phyloP scores from a whole-genome alignment of 2,113 vertebrate genomes.

The Ondatra zibethicus region DNA sequence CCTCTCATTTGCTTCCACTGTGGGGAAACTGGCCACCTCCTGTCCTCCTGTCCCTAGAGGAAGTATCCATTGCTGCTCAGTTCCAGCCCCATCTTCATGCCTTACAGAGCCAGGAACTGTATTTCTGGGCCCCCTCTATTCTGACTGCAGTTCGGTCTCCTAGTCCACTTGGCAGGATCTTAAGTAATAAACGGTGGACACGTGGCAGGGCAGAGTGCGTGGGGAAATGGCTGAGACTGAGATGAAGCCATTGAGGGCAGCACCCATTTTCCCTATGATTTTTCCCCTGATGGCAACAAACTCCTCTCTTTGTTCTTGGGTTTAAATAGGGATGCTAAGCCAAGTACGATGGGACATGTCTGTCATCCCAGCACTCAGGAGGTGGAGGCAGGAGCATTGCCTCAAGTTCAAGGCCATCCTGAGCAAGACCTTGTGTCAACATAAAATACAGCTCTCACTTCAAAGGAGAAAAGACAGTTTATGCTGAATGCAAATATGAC shows the following conservation, averaged over 20 bases:
- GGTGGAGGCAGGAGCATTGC: neutral
- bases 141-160: conserved; percentile 19
- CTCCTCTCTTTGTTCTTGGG: conserved; percentile 70
- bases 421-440: neutral
- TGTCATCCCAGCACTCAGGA: neutral
- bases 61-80: fast-evolving
- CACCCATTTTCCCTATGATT: neutral
- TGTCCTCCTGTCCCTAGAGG: neutral
- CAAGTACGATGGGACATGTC: neutral
- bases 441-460: neutral
- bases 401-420: neutral
- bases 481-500: neutral
- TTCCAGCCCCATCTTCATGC: neutral
- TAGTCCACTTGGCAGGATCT: neutral
- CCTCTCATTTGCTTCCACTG: too few relatives aligned
- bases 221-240: neutral
- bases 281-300: conserved; percentile 56
- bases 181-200: neutral
- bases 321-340: conserved; percentile 72
- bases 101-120: neutral
- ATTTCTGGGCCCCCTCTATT: neutral
- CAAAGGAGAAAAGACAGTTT: neutral
- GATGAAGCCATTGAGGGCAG: neutral
- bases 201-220: neutral
- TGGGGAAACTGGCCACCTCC: too few relatives aligned